Percentiles rank a stretch among this genome's conserved stretches.
Evolutionary conservation across 1,140 invertebrate species (phyloP).

Genomic region (Tigriopus japonicus): DNA sequence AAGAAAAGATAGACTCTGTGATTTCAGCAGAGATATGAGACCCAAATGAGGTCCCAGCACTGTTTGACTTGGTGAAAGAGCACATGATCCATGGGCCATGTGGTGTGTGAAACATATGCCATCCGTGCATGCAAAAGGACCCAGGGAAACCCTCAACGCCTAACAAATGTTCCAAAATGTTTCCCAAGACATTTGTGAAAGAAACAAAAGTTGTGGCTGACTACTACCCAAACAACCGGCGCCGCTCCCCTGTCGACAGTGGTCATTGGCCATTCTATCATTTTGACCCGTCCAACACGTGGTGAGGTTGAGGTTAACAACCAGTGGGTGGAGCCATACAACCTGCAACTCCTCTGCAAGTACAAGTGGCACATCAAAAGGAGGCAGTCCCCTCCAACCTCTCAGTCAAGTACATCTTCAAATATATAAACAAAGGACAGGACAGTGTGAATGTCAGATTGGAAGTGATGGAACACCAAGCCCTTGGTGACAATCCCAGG

Average conservation of each 20-base stretch:
- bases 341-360: conserved; percentile 17
- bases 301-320: conserved; percentile 15
- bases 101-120: too few species aligned
- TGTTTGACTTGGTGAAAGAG: too few species aligned
- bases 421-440: too few species aligned
- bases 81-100: too few species aligned
- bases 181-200: not conserved
- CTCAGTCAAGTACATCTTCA: not conserved
- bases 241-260: not conserved
- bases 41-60: too few species aligned
- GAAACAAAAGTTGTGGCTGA: not conserved
- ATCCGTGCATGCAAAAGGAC: too few species aligned
- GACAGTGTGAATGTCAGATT: too few species aligned
- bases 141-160: conserved; percentile 28
- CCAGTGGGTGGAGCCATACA: conserved; percentile 22
- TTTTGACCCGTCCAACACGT: not conserved
- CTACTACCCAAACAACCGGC: not conserved
- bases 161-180: not conserved
- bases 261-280: not conserved
- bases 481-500: too few species aligned
- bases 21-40: conserved; percentile 28
- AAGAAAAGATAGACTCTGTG: conserved; percentile 18
- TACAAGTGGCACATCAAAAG: conserved; percentile 22
- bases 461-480: too few species aligned
- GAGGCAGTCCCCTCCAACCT: conserved; percentile 14